Evolutionary conservation across 2,797 vertebrate genomes (phyloP), one percentile per base, ranked within the genome.

Genomic region (Manis crassicaudata): DNA sequence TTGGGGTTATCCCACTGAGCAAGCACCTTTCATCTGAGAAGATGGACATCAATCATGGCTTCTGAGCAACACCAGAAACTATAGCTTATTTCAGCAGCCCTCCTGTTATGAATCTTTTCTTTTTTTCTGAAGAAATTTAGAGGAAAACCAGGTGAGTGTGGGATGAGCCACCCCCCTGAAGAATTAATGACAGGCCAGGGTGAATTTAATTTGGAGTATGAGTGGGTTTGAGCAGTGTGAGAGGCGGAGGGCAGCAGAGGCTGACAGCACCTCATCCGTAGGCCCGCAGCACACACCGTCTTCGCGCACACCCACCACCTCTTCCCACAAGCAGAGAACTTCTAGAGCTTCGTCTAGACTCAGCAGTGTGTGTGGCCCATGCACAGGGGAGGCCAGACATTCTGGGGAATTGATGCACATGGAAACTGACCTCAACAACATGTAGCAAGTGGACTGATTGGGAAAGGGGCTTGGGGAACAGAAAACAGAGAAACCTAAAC

Each of bases 201-300:
- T 76, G 37, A 68, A 75, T 86, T 68, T 75, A 73, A 46, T 29
- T n/a, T 56, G 18, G 65, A 40, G 9, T 62, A 7, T 10, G 35
- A 65, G 12, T 37, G 25, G 16, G 60, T 56, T 1, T 90, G 63
- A 62, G 27, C 60, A 40, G 4, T 32, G 20, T 5, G 63, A 77
- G 35, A 37, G 65, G 40, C 13, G 29, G 50, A 29, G 1, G 2
- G 20, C 3, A 32, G 25, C 7, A 11, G 1, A 54, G 81, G 40
- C 40, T 37, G 0, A 27, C 37, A 7, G 16, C 9, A 11, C 17
- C 8, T n/a, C 5, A 3, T 14, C 43, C 1, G 0, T 4, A 65
- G 50, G 13, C 6, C 29, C 29, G 83, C 56, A 9, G 29, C 0
- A 2, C 7, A n/a, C 68, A 9, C 32, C 29, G 9, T 1, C 14